Evolutionary conservation across 2,797 vertebrate genomes (phyloP).

Genomic region (Onychomys arenicola): DNA sequence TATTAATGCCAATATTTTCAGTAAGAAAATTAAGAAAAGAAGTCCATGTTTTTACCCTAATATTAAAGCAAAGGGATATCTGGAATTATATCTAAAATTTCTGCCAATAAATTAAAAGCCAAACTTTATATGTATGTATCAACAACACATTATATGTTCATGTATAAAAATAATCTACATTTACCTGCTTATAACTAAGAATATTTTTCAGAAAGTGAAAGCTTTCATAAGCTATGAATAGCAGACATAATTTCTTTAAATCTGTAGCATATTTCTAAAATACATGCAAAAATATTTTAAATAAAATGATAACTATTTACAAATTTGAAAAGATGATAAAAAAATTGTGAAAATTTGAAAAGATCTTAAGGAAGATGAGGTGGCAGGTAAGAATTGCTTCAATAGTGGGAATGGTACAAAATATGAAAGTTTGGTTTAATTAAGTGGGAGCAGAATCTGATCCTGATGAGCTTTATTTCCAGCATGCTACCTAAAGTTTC

Average conservation of each 20-base stretch:
- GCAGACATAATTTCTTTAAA: background rate
- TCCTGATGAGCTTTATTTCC: background rate
- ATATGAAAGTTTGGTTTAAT: background rate
- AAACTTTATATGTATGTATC: background rate
- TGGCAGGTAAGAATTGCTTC: background rate
- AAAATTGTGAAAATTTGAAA: background rate
- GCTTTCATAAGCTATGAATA: background rate
- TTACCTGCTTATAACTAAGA: background rate
- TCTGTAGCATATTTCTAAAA: background rate
- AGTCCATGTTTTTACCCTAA: background rate
- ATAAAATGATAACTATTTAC: background rate
- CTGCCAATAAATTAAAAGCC: background rate
- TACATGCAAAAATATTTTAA: background rate
- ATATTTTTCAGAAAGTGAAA: slow-evolving; percentile 28
- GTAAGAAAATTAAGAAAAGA: background rate
- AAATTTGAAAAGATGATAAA: background rate
- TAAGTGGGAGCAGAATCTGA: background rate
- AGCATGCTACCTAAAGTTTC: background rate
- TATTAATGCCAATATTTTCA: background rate
- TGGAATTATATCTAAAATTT: background rate
- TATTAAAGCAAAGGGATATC: background rate
- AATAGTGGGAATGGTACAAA: background rate
- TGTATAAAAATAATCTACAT: background rate
- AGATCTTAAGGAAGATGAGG: background rate
- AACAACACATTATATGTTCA: background rate